Percentiles rank a stretch among this genome's conserved stretches.
phyloP scores from a whole-genome alignment of 2,797 vertebrate species.

The Tinamus major region DNA sequence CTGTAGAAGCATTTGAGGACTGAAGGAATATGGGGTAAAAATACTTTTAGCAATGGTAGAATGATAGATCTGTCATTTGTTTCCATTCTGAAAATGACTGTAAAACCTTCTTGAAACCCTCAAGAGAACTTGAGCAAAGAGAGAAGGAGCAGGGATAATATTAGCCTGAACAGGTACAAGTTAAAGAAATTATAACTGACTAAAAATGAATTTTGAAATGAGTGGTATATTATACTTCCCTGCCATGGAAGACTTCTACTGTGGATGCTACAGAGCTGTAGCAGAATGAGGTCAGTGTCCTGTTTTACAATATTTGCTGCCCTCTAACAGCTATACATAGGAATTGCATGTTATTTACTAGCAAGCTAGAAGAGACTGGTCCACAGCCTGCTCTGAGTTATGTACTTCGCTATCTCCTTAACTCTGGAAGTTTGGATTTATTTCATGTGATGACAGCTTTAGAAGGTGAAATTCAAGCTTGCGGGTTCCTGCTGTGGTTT shows the following conservation, averaged over 20 bases:
- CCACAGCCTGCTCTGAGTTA: neutral
- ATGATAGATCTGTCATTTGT: neutral
- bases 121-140: neutral
- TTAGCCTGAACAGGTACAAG: neutral
- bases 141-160: neutral
- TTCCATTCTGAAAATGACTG: neutral
- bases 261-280: neutral
- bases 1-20: neutral
- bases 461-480: neutral
- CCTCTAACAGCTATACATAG: conserved; percentile 34
- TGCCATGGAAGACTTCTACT: neutral
- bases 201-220: neutral
- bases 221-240: neutral
- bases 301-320: conserved; percentile 7
- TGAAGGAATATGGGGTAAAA: neutral
- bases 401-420: neutral
- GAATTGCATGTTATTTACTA: neutral
- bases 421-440: fast-evolving
- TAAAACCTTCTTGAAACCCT: neutral
- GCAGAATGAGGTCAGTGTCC: neutral
- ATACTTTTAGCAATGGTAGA: neutral
- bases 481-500: neutral
- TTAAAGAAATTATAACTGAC: fast-evolving
- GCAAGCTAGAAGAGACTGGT: neutral
- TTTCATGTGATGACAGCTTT: fast-evolving